Evolutionary conservation across 1,140 invertebrate genomes (phyloP), one percentile per base, ranked within the genome.

Genomic region (Lycorma delicatula): DNA sequence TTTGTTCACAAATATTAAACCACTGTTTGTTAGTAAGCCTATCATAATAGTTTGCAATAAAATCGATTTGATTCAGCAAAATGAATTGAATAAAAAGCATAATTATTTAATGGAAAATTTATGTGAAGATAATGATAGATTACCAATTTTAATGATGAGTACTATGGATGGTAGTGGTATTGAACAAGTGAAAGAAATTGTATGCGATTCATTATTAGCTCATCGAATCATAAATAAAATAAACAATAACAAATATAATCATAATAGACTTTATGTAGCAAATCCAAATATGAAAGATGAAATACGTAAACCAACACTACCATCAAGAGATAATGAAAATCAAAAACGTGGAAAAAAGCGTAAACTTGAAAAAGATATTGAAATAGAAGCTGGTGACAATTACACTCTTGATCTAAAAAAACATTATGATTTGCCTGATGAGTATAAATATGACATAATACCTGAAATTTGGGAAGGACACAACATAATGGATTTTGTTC

Each of bases 391-490:
- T 74, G 93, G 91, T 27, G 93, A 97, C 68, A 93, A 98, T 72
- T 99, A 98, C 70, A 82, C 87, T 29, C 75, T 98, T 1, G 93
- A 99, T 76, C 78, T 98, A 12, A 89, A 96, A 71, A 98, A 98
- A 77, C 86, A 92, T 67, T 98, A 96, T 74, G n/a, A n/a, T n/a
- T 84, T 99, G 27, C 79, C 86, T 13, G 86, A 91, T 47, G 91
- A 97, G 59, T 83, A 89, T 68, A 93, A 93, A 48, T 91, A 92
- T 72, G 97, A 99, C 74, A 77, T 86, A 3, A 91, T 98, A 61
- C 96, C 96, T 0, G 95, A 99, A 77, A 85, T 99, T 62, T 97
- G 90, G 92, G 85, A 98, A 66, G 96, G 95, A 29, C 91, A 95
- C 70, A 99, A 99, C 75, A 83, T 99, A 66, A 92, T 93, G 4